Evolutionary conservation across 2,888 invertebrate species (phyloP).

Genomic region (Xanthia icteritia): DNA sequence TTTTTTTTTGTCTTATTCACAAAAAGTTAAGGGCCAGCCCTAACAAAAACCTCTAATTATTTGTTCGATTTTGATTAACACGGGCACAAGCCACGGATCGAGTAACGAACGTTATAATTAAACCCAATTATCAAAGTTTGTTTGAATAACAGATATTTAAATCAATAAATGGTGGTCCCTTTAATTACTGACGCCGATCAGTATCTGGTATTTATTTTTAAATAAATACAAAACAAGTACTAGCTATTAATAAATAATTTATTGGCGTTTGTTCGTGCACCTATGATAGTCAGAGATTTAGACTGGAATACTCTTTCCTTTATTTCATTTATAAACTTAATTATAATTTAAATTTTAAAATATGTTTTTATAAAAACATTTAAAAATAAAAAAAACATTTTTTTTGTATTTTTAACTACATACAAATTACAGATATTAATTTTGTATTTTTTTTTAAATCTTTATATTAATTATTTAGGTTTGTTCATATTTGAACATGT

Average conservation of each 20-base stretch:
- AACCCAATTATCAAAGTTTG: slow-evolving; percentile 43
- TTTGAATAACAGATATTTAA: slow-evolving; percentile 61
- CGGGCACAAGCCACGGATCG: slow-evolving; percentile 24
- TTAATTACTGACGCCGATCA: slow-evolving; percentile 64
- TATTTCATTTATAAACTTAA: too few species aligned
- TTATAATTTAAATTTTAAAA: too few species aligned
- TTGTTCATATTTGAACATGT: too few species aligned
- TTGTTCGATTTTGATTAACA: slow-evolving; percentile 38
- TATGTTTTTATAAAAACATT: too few species aligned
- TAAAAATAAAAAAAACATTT: too few species aligned
- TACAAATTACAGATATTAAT: too few species aligned
- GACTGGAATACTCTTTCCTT: too few species aligned
- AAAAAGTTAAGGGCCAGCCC: neutral
- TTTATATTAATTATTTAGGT: too few species aligned
- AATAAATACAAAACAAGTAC: slow-evolving; percentile 43
- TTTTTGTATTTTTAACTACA: too few species aligned
- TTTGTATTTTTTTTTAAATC: too few species aligned
- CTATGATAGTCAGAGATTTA: neutral
- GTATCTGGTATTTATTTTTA: slow-evolving; percentile 40
- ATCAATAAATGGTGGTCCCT: slow-evolving; percentile 63
- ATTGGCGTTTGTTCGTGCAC: neutral
- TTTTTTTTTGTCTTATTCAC: neutral
- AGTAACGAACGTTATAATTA: slow-evolving; percentile 42
- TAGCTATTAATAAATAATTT: slow-evolving; percentile 22
- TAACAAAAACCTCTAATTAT: slow-evolving; percentile 25